Conservation (phyloP, 2,888 invertebrate genomes). For the Apotomis betuletana region DNA sequence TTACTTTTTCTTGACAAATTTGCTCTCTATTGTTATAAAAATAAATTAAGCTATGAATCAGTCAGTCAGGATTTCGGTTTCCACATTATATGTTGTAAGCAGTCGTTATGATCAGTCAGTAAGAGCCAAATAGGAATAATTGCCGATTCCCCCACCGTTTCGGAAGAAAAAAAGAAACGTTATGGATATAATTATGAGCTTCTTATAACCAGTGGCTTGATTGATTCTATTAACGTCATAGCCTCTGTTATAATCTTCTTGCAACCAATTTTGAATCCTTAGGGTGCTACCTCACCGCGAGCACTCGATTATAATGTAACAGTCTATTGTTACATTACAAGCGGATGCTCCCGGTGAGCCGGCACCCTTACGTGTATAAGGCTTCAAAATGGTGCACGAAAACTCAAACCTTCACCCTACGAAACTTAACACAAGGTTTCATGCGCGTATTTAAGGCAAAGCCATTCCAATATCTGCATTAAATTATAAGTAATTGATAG, state of each 20-base stretch:
- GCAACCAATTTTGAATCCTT: constrained; percentile 22
- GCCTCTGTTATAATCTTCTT: background rate
- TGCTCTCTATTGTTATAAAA: too few species aligned
- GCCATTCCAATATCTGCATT: background rate
- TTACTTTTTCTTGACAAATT: too few species aligned
- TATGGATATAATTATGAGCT: constrained; percentile 5
- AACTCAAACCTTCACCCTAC: constrained; percentile 36
- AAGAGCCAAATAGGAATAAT: constrained; percentile 17
- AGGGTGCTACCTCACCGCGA: too few species aligned
- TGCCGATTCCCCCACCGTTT: constrained; percentile 29
- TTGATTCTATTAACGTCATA: too few species aligned
- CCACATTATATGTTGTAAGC: too few species aligned
- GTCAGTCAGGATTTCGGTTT: too few species aligned
- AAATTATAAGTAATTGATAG: background rate
- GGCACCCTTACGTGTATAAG: background rate
- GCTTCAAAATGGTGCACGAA: constrained; percentile 9
- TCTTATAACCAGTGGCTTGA: background rate
- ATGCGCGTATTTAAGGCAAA: constrained; percentile 9
- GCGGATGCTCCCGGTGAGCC: too few species aligned
- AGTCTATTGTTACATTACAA: too few species aligned
- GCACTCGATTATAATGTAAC: too few species aligned
- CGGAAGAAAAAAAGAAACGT: constrained; percentile 16
- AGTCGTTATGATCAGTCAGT: background rate
- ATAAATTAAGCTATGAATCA: too few species aligned
- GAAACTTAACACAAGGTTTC: constrained; percentile 34